phyloP scores from a whole-genome alignment of 2,888 invertebrate genomes.

The Pocota personata region DNA sequence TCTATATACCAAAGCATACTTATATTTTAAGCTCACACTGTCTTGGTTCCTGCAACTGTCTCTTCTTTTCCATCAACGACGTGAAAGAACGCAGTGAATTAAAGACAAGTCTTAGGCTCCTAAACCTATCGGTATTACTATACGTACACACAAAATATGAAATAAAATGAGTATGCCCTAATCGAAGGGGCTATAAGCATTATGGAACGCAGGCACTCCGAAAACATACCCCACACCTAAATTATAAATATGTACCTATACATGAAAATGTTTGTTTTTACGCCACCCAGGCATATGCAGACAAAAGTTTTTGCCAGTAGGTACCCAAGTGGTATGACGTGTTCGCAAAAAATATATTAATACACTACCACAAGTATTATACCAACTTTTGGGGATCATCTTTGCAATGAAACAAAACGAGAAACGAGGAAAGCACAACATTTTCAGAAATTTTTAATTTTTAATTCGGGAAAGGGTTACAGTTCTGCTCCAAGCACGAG shows the following conservation, averaged over 20 bases:
- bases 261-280: background rate
- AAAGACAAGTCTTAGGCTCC: too few relatives aligned
- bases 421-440: background rate
- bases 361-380: constrained; percentile 5
- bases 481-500: background rate
- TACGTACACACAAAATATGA: too few relatives aligned
- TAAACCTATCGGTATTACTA: too few relatives aligned
- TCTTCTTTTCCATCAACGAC: too few relatives aligned
- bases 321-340: background rate
- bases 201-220: background rate
- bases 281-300: background rate
- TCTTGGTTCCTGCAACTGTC: too few relatives aligned
- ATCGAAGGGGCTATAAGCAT: background rate
- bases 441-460: background rate
- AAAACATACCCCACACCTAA: background rate
- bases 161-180: background rate
- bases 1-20: too few relatives aligned
- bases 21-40: too few relatives aligned
- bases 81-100: too few relatives aligned
- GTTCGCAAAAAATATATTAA: constrained; percentile 3
- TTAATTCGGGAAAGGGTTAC: constrained; percentile 27
- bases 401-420: background rate
- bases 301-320: background rate
- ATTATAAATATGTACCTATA: background rate
- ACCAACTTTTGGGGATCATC: background rate